Conservation (phyloP, 1,140 invertebrate species). For the Aricia agestis region DNA sequence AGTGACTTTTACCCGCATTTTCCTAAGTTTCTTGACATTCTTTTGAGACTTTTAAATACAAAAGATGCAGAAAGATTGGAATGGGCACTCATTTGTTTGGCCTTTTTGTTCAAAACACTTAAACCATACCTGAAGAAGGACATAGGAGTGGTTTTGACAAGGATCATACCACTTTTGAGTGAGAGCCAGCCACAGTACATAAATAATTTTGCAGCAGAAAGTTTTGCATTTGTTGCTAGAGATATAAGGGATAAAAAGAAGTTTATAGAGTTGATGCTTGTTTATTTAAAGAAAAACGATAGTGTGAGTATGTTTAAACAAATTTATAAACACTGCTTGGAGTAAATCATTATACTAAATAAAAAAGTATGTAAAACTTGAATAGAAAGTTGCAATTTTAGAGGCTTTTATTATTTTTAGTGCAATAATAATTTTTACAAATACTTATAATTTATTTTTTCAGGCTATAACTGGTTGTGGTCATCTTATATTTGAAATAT, state of each 20-base stretch:
- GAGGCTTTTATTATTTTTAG: too few relatives aligned
- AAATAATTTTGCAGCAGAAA: constrained; percentile 95
- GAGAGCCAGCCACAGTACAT: constrained; percentile 86
- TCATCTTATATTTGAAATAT: constrained; percentile 89
- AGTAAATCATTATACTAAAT: too few relatives aligned
- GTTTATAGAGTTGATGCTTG: constrained; percentile 84
- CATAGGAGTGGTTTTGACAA: constrained; percentile 83
- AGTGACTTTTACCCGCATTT: constrained; percentile 92
- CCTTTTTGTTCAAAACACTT: constrained; percentile 92
- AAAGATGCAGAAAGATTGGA: constrained; percentile 90
- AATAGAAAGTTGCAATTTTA: neutral
- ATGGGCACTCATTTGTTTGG: constrained; percentile 87
- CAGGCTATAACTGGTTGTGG: constrained; percentile 85
- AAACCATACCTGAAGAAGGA: constrained; percentile 89
- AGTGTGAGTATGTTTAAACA: constrained; percentile 77
- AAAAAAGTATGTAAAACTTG: neutral
- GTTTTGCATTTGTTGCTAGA: constrained; percentile 93
- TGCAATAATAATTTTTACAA: too few relatives aligned
- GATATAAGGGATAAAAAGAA: constrained; percentile 89
- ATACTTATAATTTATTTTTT: constrained; percentile 37
- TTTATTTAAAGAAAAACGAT: constrained; percentile 79
- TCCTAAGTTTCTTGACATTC: constrained; percentile 80
- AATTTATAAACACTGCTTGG: constrained; percentile 19
- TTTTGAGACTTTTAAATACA: constrained; percentile 84
- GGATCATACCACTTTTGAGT: constrained; percentile 85